Base-by-base conservation (phyloP, 2,113 vertebrate species). In the Phainopepla nitens region DNA sequence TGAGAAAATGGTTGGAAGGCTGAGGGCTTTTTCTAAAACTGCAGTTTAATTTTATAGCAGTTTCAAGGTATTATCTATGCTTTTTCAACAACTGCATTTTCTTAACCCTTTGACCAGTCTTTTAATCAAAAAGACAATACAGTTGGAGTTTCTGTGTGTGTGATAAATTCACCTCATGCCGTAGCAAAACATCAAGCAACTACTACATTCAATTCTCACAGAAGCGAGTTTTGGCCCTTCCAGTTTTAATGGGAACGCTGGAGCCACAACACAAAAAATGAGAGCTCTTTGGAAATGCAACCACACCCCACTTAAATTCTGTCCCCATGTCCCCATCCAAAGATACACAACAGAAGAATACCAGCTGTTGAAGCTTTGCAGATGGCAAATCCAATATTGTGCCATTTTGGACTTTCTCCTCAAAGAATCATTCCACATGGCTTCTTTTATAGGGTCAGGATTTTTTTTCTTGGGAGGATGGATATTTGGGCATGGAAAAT, bases 401-500 rank as follows among this genome's bases (percentile, higher is more conserved):
- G 58, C 57, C 92, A 49, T 88, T 90, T 89, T 57, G 66, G 62
- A 93, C 70, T 85, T 94, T 70, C 79, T 86, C 71, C 82, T 75
- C 82, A 80, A 94, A 95, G 36, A 35, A 86, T 70, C 31, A 8
- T 53, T 94, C 75, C 66, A 82, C 24, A 51, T 51, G 31, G 31
- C 50, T 80, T 89, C 39, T 93, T 96, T 83, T 58, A 88, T 27
- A 73, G 27, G 27, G 20, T 29, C 1, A 0, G 42, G 41, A 79
- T 88, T 91, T 80, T 41, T 95, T 92, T 90, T 92, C 76, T 69
- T n/a, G 51, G 17, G 11, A 28, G 21, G 33, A 58, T 62, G 31
- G 41, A 83, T 90, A 58, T 62, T 60, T 90, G 75, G 66, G 47
- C 75, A 91, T 73, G 90, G 91, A 96, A 96, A 95, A 94, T 83